Conservation (phyloP, 2,888 invertebrate genomes). For the Rhamnusium bicolor region DNA sequence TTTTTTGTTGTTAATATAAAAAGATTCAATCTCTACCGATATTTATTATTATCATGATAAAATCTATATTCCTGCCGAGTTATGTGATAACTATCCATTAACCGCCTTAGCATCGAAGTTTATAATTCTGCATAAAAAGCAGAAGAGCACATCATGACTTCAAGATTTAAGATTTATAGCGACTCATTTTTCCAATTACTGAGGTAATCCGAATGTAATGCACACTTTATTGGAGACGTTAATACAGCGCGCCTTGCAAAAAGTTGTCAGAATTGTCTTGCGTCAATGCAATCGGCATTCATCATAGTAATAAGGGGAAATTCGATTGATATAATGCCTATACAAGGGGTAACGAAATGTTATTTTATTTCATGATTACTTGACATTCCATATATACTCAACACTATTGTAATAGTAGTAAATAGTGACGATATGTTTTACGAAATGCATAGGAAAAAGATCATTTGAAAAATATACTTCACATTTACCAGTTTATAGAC, state of each 20-base stretch:
- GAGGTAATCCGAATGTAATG: constrained; percentile 33
- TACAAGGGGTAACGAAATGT: neutral
- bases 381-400: no score
- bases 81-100: constrained; percentile 15
- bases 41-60: constrained; percentile 27
- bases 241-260: constrained; percentile 31
- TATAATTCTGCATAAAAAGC: constrained; percentile 38
- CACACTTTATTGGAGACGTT: constrained; percentile 33
- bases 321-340: constrained; percentile 1
- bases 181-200: constrained; percentile 42
- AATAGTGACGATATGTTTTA: no score
- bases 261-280: constrained; percentile 36
- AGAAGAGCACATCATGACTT: constrained; percentile 32
- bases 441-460: no score
- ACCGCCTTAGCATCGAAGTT: constrained; percentile 14
- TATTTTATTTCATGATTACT: no score
- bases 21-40: neutral
- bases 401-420: no score
- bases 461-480: no score
- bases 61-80: constrained; percentile 11
- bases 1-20: constrained; percentile 4
- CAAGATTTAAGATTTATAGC: constrained; percentile 39
- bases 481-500: no score
- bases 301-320: constrained; percentile 18
- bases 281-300: constrained; percentile 31